These are phyloP conservation scores for Drosophila ficusphila DNA, from an alignment of 1,140 invertebrate species.

Conservation along the genomic window DNA sequence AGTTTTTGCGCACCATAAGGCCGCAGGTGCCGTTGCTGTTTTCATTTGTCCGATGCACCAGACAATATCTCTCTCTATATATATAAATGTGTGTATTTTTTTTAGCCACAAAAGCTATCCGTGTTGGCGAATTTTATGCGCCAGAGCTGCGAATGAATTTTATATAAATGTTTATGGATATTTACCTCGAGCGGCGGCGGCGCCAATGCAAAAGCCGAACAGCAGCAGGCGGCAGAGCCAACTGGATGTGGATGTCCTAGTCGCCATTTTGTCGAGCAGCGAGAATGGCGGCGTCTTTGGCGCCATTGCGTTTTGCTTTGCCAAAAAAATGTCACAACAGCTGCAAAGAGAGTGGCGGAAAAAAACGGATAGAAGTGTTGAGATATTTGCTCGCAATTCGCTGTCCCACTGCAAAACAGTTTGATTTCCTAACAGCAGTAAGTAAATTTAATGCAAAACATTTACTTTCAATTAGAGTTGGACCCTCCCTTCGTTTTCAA, in stretches of 20 bases:
- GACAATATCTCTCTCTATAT: background rate
- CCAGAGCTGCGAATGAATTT: slow-evolving; percentile 24
- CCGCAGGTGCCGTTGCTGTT: slow-evolving; percentile 39
- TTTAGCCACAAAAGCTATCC: slow-evolving; percentile 10
- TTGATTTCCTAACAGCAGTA: slow-evolving; percentile 47
- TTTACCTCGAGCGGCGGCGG: slow-evolving; percentile 70
- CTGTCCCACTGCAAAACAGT: slow-evolving; percentile 28
- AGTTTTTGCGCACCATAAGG: slow-evolving; percentile 57
- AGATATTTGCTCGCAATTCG: slow-evolving; percentile 35
- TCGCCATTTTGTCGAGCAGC: slow-evolving; percentile 77
- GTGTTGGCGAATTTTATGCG: slow-evolving; percentile 25
- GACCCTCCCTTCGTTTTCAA: background rate
- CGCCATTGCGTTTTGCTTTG: slow-evolving; percentile 76
- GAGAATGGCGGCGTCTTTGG: slow-evolving; percentile 78
- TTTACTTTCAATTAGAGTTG: slow-evolving; percentile 71
- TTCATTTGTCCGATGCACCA: slow-evolving; percentile 25
- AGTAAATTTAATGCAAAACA: slow-evolving; percentile 58
- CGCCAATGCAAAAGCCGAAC: slow-evolving; percentile 68
- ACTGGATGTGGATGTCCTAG: slow-evolving; percentile 50
- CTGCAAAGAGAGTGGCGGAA: slow-evolving; percentile 55
- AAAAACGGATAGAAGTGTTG: slow-evolving; percentile 51
- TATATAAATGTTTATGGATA: slow-evolving; percentile 54
- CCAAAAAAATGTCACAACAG: slow-evolving; percentile 79
- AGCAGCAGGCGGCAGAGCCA: slow-evolving; percentile 58
- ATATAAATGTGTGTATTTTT: slow-evolving; percentile 5